Conservation (phyloP, 2,888 invertebrate species). For the Epirrita christyi region DNA sequence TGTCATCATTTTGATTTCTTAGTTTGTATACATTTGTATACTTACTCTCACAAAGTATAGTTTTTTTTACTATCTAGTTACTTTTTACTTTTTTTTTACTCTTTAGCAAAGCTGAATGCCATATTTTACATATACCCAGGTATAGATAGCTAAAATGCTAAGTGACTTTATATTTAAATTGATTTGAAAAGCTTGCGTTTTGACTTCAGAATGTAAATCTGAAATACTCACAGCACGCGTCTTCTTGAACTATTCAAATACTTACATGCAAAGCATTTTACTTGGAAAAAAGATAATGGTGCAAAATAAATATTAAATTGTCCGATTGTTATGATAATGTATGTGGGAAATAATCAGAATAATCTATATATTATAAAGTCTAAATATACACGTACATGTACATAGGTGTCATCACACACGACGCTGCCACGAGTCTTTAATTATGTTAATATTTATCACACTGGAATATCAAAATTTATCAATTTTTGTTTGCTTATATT, state of each 20-base stretch:
- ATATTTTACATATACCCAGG: no score
- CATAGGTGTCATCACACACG: slow-evolving; percentile 53
- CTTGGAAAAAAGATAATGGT: slow-evolving; percentile 69
- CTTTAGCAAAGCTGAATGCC: no score
- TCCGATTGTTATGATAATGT: slow-evolving; percentile 74
- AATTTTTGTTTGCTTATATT: slow-evolving; percentile 23
- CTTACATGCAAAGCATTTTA: slow-evolving; percentile 75
- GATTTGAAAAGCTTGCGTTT: slow-evolving; percentile 46
- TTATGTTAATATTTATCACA: slow-evolving; percentile 48
- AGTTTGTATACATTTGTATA: no score
- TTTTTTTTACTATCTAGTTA: no score
- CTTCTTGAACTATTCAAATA: slow-evolving; percentile 67
- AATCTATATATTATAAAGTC: slow-evolving; percentile 60
- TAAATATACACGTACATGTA: slow-evolving; percentile 43
- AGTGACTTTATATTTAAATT: slow-evolving; percentile 1
- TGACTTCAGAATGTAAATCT: slow-evolving; percentile 56
- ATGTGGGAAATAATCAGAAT: slow-evolving; percentile 71
- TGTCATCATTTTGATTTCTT: no score
- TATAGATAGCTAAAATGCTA: no score
- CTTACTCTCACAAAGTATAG: no score
- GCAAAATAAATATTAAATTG: slow-evolving; percentile 71
- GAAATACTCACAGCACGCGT: slow-evolving; percentile 66
- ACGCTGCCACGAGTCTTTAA: slow-evolving; percentile 55
- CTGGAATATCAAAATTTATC: slow-evolving; percentile 27
- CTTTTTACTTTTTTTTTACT: no score